These are phyloP conservation scores for Conops quadrifasciatus DNA, from an alignment of 2,888 invertebrate species.

Conservation along the genomic window DNA sequence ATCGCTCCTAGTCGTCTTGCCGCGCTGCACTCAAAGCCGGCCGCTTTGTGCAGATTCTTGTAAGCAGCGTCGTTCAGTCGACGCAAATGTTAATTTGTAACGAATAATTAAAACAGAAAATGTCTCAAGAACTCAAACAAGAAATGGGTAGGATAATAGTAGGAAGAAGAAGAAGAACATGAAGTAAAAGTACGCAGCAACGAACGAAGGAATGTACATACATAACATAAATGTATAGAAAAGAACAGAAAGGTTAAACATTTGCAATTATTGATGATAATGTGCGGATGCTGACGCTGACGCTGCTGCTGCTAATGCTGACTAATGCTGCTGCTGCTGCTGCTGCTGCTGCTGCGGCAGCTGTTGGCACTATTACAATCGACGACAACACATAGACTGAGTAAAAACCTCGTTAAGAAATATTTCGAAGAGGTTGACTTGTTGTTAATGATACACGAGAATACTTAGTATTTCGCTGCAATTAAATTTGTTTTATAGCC, in stretches of 20 bases:
- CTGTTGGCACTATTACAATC: neutral
- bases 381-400: neutral
- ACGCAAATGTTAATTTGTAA: neutral
- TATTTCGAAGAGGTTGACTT: neutral
- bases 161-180: constrained; percentile 10
- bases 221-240: no score
- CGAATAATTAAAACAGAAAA: constrained; percentile 27
- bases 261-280: constrained; percentile 25
- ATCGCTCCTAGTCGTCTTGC: neutral
- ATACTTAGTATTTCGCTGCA: no score
- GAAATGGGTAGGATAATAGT: no score
- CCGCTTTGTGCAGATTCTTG: neutral
- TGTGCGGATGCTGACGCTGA: neutral
- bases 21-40: neutral
- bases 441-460: no score
- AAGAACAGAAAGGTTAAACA: neutral
- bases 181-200: neutral
- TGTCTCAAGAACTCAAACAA: neutral
- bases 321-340: neutral
- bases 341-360: neutral
- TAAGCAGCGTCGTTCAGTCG: neutral
- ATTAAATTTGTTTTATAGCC: no score
- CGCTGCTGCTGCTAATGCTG: neutral
- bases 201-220: no score
- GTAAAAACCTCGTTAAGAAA: constrained; percentile 17